Evolutionary conservation across 2,888 invertebrate species (phyloP).

Genomic region (Drosophila anomalata): DNA sequence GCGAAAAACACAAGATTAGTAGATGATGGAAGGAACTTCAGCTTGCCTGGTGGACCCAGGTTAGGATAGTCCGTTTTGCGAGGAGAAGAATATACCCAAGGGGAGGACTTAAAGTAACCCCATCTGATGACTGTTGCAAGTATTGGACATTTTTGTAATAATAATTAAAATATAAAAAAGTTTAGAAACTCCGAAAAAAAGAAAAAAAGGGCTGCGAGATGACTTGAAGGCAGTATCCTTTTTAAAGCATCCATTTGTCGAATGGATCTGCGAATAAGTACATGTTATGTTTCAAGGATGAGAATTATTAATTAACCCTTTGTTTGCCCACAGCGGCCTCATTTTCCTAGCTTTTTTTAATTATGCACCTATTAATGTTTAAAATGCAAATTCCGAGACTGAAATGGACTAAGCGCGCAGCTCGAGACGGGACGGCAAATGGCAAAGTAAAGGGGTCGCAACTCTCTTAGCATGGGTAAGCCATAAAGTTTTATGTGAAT

Average conservation of each 20-base stretch:
- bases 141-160: slow-evolving; percentile 58
- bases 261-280: slow-evolving; percentile 66
- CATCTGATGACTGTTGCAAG: slow-evolving; percentile 9
- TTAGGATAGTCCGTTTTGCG: background rate
- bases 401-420: slow-evolving; percentile 2
- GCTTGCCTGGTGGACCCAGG: background rate
- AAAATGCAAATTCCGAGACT: slow-evolving; percentile 59
- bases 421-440: background rate
- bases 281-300: slow-evolving; percentile 51
- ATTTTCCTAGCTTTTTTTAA: slow-evolving; percentile 61
- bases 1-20: background rate
- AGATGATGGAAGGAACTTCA: background rate
- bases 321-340: slow-evolving; percentile 64
- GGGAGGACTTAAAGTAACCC: slow-evolving; percentile 1
- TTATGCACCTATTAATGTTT: slow-evolving; percentile 77
- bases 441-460: slow-evolving; percentile 2
- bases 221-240: slow-evolving; percentile 60
- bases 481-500: slow-evolving; percentile 69
- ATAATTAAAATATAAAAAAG: slow-evolving; percentile 66
- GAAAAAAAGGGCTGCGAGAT: slow-evolving; percentile 25
- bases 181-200: slow-evolving; percentile 29
- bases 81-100: slow-evolving; percentile 3
- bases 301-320: slow-evolving; percentile 74
- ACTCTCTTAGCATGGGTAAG: slow-evolving; percentile 29
- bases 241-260: slow-evolving; percentile 69